A percentile compares a stretch with the other conserved stretches of the same genome.
These are phyloP conservation scores for Volucella zonaria DNA, from an alignment of 2,888 invertebrate species.

Conservation along the genomic window DNA sequence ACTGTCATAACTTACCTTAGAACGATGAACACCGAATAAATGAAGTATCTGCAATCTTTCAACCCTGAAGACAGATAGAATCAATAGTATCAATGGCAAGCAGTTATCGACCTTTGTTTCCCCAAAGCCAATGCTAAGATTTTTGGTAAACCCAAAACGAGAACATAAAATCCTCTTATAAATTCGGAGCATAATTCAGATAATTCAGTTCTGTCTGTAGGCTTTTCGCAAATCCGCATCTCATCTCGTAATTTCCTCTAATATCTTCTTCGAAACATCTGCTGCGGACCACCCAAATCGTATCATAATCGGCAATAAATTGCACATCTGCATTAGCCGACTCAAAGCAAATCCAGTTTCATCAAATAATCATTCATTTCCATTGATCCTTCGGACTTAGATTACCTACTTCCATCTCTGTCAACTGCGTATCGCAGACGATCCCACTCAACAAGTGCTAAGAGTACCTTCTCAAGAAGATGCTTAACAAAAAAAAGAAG, in stretches of 20 bases:
- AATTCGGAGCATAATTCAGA: no score
- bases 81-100: no score
- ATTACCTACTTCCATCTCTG: conserved; percentile 28
- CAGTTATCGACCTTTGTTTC: no score
- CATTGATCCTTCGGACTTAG: conserved; percentile 10
- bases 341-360: conserved; percentile 1
- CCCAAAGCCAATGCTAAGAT: no score
- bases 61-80: no score
- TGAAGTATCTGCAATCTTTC: no score
- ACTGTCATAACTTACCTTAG: no score
- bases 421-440: neutral
- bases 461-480: neutral
- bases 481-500: neutral
- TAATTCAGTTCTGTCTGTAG: no score
- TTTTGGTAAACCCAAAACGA: no score
- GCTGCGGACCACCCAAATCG: conserved; percentile 1
- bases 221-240: neutral
- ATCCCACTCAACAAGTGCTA: conserved; percentile 1
- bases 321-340: conserved; percentile 6
- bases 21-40: no score
- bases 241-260: neutral
- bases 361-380: conserved; percentile 6
- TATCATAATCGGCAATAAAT: conserved; percentile 18
- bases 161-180: no score
- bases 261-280: conserved; percentile 13